phyloP scores from a whole-genome alignment of 2,888 invertebrate genomes.

The Apodemia zela region DNA sequence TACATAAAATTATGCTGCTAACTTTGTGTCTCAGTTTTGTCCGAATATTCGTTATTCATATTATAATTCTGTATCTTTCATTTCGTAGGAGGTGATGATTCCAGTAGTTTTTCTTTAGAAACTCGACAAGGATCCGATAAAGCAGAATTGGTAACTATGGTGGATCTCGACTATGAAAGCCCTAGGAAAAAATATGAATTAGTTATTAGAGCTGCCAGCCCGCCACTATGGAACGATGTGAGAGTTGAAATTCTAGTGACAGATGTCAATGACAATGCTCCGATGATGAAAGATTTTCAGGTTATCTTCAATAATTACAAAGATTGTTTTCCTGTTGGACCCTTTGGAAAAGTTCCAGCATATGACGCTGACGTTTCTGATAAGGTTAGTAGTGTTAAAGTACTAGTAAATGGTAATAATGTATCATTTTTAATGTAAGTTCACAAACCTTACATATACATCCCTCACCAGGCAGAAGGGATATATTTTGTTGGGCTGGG shows the following conservation, averaged over 20 bases:
- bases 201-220: slow-evolving; percentile 93
- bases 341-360: slow-evolving; percentile 95
- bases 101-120: slow-evolving; percentile 90
- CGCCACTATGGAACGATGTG: slow-evolving; percentile 93
- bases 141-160: slow-evolving; percentile 93
- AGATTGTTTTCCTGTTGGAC: slow-evolving; percentile 95
- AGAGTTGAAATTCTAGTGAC: slow-evolving; percentile 93
- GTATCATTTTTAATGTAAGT: too few species aligned
- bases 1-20: too few species aligned
- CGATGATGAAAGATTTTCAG: slow-evolving; percentile 93
- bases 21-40: too few species aligned
- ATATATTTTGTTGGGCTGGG: too few species aligned
- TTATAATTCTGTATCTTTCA: not conserved
- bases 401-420: not conserved
- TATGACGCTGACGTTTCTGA: slow-evolving; percentile 97
- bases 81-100: slow-evolving; percentile 89
- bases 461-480: too few species aligned
- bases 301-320: slow-evolving; percentile 97
- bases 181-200: slow-evolving; percentile 93
- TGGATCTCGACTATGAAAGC: slow-evolving; percentile 98
- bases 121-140: slow-evolving; percentile 90
- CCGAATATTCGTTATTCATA: too few species aligned
- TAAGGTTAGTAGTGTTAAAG: slow-evolving; percentile 58
- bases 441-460: too few species aligned
- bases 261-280: slow-evolving; percentile 97